phyloP scores from a whole-genome alignment of 1,140 invertebrate genomes.

The Camponotus pennsylvanicus region DNA sequence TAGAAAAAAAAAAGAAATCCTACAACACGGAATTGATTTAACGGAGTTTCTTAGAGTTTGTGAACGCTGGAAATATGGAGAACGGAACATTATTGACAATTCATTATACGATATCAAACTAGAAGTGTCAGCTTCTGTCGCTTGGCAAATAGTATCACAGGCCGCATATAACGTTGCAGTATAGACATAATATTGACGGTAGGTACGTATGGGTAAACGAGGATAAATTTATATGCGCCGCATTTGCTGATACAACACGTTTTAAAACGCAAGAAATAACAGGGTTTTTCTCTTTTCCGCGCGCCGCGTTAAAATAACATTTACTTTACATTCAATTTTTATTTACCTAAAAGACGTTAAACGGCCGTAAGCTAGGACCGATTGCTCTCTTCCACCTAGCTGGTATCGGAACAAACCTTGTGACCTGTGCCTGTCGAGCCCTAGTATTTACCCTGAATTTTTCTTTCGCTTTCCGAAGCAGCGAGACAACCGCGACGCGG shows the following conservation, averaged over 20 bases:
- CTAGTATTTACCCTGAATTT: slow-evolving; percentile 21
- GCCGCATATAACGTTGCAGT: slow-evolving; percentile 3
- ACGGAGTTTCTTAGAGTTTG: not conserved
- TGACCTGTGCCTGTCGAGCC: not conserved
- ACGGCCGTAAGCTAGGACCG: slow-evolving; percentile 27
- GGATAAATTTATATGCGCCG: slow-evolving; percentile 23
- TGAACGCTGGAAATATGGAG: not conserved
- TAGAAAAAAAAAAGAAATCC: not conserved
- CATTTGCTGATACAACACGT: slow-evolving; percentile 5
- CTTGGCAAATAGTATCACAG: slow-evolving; percentile 9
- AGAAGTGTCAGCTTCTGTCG: slow-evolving; percentile 42
- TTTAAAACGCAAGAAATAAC: slow-evolving; percentile 39
- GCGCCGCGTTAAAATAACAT: slow-evolving; percentile 41
- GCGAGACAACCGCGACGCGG: slow-evolving; percentile 18
- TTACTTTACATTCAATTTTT: slow-evolving; percentile 53
- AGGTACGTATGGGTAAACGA: not conserved
- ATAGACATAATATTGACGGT: slow-evolving; percentile 40
- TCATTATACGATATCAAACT: slow-evolving; percentile 31
- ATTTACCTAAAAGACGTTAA: slow-evolving; percentile 44
- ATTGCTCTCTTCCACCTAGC: slow-evolving; percentile 17
- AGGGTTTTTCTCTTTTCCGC: not conserved
- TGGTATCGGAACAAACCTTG: not conserved
- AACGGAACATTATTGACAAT: slow-evolving; percentile 19
- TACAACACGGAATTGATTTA: not conserved
- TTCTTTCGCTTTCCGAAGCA: slow-evolving; percentile 18